phyloP scores from a whole-genome alignment of 2,888 invertebrate genomes.

The Clostera curtula region DNA sequence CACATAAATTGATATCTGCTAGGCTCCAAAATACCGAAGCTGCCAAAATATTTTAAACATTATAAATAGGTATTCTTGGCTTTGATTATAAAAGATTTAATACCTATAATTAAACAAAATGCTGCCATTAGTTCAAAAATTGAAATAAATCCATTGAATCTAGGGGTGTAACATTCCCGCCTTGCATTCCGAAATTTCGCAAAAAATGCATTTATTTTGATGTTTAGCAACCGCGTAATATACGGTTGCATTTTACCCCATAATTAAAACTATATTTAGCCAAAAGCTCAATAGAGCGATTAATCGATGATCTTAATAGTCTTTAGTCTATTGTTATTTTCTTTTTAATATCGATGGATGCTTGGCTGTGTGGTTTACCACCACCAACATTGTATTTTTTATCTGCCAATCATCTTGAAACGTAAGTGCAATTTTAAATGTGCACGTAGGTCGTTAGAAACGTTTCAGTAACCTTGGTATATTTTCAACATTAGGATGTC shows the following conservation, averaged over 20 bases:
- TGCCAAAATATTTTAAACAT: no score
- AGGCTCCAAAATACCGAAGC: slow-evolving; percentile 15
- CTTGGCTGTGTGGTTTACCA: slow-evolving; percentile 9
- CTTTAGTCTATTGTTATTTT: slow-evolving; percentile 26
- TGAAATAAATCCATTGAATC: slow-evolving; percentile 50
- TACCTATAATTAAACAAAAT: slow-evolving; percentile 46
- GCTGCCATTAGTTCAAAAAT: slow-evolving; percentile 39
- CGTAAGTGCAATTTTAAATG: slow-evolving; percentile 1
- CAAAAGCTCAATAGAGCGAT: slow-evolving; percentile 46
- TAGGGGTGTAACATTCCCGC: slow-evolving; percentile 42
- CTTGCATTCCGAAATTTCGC: slow-evolving; percentile 23
- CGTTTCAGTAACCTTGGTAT: no score
- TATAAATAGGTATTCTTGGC: no score
- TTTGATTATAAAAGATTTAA: slow-evolving; percentile 42
- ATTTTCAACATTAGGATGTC: no score
- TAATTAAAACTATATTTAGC: slow-evolving; percentile 64
- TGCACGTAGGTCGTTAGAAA: no score
- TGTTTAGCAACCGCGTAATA: slow-evolving; percentile 63
- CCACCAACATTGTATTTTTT: slow-evolving; percentile 13
- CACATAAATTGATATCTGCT: no score
- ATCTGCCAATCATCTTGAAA: slow-evolving; percentile 18
- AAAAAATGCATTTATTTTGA: slow-evolving; percentile 52
- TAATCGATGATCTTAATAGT: slow-evolving; percentile 41
- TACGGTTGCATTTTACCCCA: slow-evolving; percentile 34
- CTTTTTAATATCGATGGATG: no score